Evolutionary conservation across 2,113 vertebrate genomes (phyloP).

Genomic region (Larimichthys crocea): DNA sequence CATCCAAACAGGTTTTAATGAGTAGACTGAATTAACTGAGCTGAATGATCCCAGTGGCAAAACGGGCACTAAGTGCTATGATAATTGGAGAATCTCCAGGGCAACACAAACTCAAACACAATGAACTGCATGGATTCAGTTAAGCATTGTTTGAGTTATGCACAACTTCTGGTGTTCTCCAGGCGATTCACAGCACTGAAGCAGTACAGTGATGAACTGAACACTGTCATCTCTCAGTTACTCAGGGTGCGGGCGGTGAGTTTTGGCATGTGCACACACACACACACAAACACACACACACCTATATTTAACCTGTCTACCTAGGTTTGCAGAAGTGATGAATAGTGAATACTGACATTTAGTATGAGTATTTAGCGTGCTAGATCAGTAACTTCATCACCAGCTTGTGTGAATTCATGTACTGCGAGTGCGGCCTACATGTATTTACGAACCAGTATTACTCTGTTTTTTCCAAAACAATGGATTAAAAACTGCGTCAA

Average conservation of each 20-base stretch:
- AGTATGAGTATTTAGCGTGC: too few species aligned
- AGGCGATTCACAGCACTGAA: conserved; percentile 94
- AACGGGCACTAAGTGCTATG: not conserved
- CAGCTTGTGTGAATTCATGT: not conserved
- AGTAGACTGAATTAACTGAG: not conserved
- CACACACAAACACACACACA: not conserved
- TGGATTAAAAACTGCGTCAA: not conserved
- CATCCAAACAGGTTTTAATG: not conserved
- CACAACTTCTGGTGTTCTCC: conserved; percentile 68
- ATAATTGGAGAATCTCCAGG: not conserved
- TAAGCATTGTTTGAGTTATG: not conserved
- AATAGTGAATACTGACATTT: not conserved
- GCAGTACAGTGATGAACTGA: conserved; percentile 94
- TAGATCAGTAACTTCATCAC: too few species aligned
- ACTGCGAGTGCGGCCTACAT: not conserved
- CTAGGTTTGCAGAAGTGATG: not conserved
- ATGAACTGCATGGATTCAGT: not conserved
- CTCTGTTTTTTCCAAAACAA: not conserved
- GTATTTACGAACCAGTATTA: not conserved
- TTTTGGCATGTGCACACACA: conserved; percentile 45
- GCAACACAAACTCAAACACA: not conserved
- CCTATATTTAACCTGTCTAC: not conserved
- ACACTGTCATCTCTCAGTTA: conserved; percentile 91
- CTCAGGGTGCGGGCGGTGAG: conserved; percentile 94
- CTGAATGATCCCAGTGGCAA: not conserved